Base-by-base conservation (phyloP, 2,113 vertebrate species). In the Rhynchomys soricoides region DNA sequence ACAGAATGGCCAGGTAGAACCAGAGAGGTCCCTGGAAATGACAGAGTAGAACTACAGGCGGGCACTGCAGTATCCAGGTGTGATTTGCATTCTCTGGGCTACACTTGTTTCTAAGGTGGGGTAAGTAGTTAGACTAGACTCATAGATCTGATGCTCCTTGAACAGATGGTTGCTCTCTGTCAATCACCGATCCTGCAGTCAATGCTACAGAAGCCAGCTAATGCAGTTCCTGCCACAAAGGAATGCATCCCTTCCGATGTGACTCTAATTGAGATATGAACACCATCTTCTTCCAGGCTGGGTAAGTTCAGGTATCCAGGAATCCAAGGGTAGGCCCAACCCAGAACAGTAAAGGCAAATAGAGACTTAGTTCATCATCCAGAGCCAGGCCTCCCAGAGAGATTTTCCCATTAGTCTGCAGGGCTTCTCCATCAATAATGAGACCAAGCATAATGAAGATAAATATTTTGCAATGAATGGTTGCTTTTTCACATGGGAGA, bases 381-480 rank as follows among this genome's bases (percentile, higher is more conserved):
- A 83, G 93, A 95, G 66, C 55, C 93, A 17, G 93, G 94, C 88
- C 64, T 94, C 93, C 96, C 85, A 74, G 31, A 88, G 95, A 97
- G 94, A 97, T 91, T 96, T 95, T 50, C 94, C 94, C 91, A 96
- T 93, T 91, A 97, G 96, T 91, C 82, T 71, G 59, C 83, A 79
- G n/a, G 22, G 68, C 70, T 95, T 93, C 89, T 91, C 89, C 96
- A 97, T 97, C 91, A 96, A 96, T 97, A 97, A 96, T 71, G 77
- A 96, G 90, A 86, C 43, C 82, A 78, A 52, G 85, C 66, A 2
- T 96, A 97, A 97, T 96, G 96, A 96, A 96, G 96, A 96, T 59
- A 97, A 96, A 96, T 97, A 97, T 95, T 97, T 97, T 91, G 96
- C 97, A 97, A 95, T 83, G 86, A 96, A 95, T 82, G 91, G 89